Percentiles rank a stretch among this genome's conserved stretches.
These are phyloP conservation scores for Zootoca vivipara DNA, from an alignment of 2,113 vertebrate species.

Conservation along the genomic window DNA sequence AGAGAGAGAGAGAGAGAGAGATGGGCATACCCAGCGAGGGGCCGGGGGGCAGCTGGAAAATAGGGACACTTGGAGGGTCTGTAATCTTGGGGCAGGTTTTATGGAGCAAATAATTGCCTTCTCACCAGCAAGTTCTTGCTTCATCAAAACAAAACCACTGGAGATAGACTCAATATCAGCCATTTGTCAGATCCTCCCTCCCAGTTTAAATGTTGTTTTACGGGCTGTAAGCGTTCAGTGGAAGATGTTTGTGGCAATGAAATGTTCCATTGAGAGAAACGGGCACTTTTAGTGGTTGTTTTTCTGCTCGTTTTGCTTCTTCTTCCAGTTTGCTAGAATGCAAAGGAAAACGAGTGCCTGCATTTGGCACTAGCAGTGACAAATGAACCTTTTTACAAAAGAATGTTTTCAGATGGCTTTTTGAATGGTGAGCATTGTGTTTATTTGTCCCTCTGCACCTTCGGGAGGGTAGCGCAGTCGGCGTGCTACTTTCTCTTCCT, in stretches of 20 bases:
- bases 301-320: conserved; percentile 5
- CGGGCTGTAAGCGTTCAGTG: not conserved
- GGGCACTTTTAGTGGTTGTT: not conserved
- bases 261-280: not conserved
- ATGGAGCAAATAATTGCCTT: not conserved
- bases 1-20: too few relatives aligned
- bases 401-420: conserved; percentile 34
- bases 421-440: not conserved
- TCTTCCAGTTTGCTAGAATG: not conserved
- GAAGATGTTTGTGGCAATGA: conserved; percentile 2
- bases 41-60: too few relatives aligned
- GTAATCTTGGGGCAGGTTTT: too few relatives aligned
- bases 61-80: too few relatives aligned
- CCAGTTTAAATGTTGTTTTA: conserved; percentile 29
- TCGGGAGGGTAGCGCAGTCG: not conserved
- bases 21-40: too few relatives aligned
- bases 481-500: not conserved
- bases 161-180: not conserved
- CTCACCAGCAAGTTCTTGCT: not conserved
- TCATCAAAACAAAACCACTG: not conserved
- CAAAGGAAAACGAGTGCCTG: not conserved
- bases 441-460: conserved; percentile 25
- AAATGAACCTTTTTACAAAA: conserved; percentile 10
- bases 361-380: not conserved
- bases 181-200: not conserved